phyloP scores from a whole-genome alignment of 2,888 invertebrate species.

The Drosophila fungiperda region DNA sequence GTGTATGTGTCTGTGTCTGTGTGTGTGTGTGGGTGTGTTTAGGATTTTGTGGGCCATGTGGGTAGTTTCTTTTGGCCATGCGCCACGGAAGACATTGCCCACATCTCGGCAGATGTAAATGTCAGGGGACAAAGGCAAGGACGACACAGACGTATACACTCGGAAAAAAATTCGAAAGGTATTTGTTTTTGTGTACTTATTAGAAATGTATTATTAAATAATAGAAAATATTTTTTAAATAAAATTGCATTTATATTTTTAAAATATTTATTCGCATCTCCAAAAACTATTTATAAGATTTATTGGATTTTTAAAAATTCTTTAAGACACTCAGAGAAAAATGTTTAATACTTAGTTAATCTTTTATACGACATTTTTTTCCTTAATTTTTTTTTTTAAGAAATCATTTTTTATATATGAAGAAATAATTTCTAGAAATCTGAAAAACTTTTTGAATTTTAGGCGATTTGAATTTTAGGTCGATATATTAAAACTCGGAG shows the following conservation, averaged over 20 bases:
- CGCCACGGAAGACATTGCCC: conserved; percentile 64
- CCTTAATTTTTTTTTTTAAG: not conserved
- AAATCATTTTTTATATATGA: not conserved
- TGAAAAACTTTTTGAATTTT: not conserved
- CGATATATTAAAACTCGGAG: too few relatives aligned
- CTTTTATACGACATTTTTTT: not conserved
- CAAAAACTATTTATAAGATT: not conserved
- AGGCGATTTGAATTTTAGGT: not conserved
- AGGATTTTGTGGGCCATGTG: conserved; percentile 44
- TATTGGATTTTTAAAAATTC: not conserved
- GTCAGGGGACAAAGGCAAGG: conserved; percentile 59
- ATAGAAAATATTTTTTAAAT: not conserved
- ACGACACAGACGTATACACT: conserved; percentile 2
- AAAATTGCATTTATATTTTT: not conserved
- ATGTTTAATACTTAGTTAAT: accelerated
- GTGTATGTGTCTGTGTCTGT: conserved; percentile 24
- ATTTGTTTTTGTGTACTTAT: not conserved
- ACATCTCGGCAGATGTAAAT: conserved; percentile 65
- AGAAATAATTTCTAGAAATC: not conserved
- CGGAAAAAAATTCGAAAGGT: not conserved
- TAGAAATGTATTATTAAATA: not conserved
- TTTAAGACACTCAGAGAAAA: not conserved
- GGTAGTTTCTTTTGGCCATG: conserved; percentile 61
- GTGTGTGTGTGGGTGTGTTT: conserved; percentile 19
- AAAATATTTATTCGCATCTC: not conserved